Evolutionary conservation across 1,140 invertebrate genomes (phyloP).

Genomic region (Heliothis virescens): DNA sequence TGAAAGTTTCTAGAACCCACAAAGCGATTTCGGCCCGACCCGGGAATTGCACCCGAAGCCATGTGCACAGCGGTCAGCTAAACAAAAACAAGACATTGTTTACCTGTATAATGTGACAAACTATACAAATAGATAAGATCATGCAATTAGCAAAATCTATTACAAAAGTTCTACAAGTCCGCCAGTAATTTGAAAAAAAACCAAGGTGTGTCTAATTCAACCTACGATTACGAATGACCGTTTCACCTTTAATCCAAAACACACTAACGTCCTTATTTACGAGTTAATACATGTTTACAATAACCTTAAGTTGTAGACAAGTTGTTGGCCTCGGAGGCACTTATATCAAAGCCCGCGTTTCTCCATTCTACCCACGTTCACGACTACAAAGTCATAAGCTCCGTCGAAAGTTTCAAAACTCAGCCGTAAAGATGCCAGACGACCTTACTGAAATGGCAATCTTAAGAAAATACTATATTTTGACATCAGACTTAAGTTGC

Average conservation of each 20-base stretch:
- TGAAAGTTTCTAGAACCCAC: no score
- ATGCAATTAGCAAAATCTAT: no score
- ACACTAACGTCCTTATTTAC: neutral
- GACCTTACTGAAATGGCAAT: slow-evolving; percentile 31
- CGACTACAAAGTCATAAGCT: slow-evolving; percentile 53
- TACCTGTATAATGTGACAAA: no score
- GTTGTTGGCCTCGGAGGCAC: slow-evolving; percentile 25
- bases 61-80: no score
- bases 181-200: no score
- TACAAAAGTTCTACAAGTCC: no score
- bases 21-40: no score
- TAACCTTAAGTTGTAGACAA: slow-evolving; percentile 19
- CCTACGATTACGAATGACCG: no score
- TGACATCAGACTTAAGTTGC: slow-evolving; percentile 30
- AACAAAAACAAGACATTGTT: no score
- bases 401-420: slow-evolving; percentile 39
- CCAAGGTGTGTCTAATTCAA: no score
- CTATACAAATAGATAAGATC: no score
- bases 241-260: neutral
- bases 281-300: slow-evolving; percentile 5
- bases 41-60: no score
- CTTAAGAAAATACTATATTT: slow-evolving; percentile 36
- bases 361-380: slow-evolving; percentile 45
- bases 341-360: slow-evolving; percentile 35
- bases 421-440: neutral